phyloP scores from a whole-genome alignment of 2,888 invertebrate species.

The Perizoma affinitatum region DNA sequence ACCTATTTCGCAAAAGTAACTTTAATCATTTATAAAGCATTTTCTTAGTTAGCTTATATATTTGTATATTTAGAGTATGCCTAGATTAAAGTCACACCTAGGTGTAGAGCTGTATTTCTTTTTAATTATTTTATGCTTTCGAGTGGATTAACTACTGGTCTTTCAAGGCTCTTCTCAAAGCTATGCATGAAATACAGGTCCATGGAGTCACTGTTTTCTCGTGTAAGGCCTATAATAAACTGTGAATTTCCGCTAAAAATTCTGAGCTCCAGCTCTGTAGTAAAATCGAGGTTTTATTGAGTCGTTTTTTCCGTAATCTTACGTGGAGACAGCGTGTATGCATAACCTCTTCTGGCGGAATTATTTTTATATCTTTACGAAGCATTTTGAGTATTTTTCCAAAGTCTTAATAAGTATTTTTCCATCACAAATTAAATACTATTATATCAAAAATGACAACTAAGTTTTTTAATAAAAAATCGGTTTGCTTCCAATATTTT shows the following conservation, averaged over 20 bases:
- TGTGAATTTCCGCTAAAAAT: constrained; percentile 53
- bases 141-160: no score
- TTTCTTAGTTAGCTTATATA: no score
- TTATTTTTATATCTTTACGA: constrained; percentile 26
- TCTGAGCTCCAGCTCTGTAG: constrained; percentile 50
- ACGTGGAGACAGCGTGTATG: constrained; percentile 47
- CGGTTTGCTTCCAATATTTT: constrained; percentile 5
- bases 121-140: no score
- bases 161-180: no score
- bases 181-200: constrained; percentile 19
- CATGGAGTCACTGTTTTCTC: constrained; percentile 60
- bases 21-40: no score
- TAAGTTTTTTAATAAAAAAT: constrained; percentile 1
- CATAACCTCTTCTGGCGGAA: constrained; percentile 37
- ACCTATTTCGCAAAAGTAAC: no score
- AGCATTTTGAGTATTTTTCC: constrained; percentile 7
- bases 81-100: no score
- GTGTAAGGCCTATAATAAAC: constrained; percentile 66
- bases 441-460: not conserved
- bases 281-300: constrained; percentile 60
- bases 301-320: constrained; percentile 48
- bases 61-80: no score
- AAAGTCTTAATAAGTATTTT: not conserved
- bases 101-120: no score
- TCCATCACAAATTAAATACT: not conserved